Base-by-base conservation (phyloP, 2,888 invertebrate species). In the Drosophila ezoana region DNA sequence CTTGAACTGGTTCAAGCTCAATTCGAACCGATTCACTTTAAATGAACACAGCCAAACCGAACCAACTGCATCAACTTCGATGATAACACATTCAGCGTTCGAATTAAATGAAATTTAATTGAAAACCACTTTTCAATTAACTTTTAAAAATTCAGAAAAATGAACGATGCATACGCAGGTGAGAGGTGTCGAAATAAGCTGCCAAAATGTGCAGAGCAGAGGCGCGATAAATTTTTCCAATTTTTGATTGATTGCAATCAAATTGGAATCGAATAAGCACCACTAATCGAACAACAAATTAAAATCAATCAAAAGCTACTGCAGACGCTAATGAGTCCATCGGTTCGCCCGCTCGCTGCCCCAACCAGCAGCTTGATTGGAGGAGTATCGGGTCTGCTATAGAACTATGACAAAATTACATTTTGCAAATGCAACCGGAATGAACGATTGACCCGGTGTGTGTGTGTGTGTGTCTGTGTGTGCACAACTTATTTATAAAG, bases 271-370 rank as follows among this genome's bases (percentile, higher is more conserved):
- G 56, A 66, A 79, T 72, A 70, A 76, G 71, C 73, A 68, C 84
- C 78, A 69, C 88, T 88, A 82, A 82, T 82, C 86, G 83, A 80
- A 86, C 82, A 86, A 80, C 88, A 88, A 86, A 82, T 88, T 88
- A 86, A 79, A 75, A 79, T 75, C 76, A 79, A 79, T 79, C 64
- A 57, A 64, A 49, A 37, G 48, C 47, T 59, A 54, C 23, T 62
- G 52, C 68, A 59, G 49, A 49, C 56, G 69, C 75, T 76, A 74
- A 79, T 79, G 75, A 74, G 62, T 63, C 65, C 28, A 28, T 28
- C 8, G 8, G 2, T 28, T 8, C 28, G 28, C 8, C 28, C 28
- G 8, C 28, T 2, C 8, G 8, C 28, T 8, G 28, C 8, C 28
- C 8, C 28, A 37, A 9, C 33, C 4, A 35, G 20, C 4, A 43